phyloP scores from a whole-genome alignment of 1,140 invertebrate genomes.

The Paramacrobiotus metropolitanus region DNA sequence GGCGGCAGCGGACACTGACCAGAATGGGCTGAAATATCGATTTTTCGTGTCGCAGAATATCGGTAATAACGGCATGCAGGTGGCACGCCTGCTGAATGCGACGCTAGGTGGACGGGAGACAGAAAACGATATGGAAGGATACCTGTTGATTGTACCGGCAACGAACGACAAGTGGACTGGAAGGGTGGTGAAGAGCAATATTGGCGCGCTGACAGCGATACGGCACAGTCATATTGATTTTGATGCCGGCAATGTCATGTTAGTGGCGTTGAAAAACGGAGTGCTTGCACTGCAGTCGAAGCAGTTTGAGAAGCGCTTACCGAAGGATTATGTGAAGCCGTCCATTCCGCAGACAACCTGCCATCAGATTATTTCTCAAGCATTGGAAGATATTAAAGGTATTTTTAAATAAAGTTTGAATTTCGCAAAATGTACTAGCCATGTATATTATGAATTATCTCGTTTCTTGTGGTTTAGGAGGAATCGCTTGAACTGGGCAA shows the following conservation, averaged over 20 bases:
- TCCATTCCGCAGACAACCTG: not conserved
- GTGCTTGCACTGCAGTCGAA: not conserved
- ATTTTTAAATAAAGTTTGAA: not conserved
- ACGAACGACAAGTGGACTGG: not conserved
- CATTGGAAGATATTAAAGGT: not conserved
- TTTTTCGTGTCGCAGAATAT: not conserved
- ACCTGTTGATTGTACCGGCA: not conserved
- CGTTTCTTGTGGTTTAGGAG: constrained; percentile 22
- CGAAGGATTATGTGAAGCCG: not conserved
- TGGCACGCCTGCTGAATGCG: not conserved
- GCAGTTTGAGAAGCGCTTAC: not conserved
- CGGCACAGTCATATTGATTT: not conserved
- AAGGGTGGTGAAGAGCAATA: not conserved
- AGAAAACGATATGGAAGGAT: not conserved
- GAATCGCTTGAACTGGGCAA: constrained; percentile 35
- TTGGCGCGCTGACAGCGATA: not conserved
- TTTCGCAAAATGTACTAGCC: not conserved
- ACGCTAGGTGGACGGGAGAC: not conserved
- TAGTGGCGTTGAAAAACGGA: not conserved
- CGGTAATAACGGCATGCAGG: not conserved
- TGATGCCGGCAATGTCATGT: not conserved
- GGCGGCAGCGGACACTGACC: not conserved
- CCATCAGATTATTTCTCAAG: not conserved
- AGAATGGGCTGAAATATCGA: not conserved
- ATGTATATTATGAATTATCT: not conserved